Base-by-base conservation (phyloP, 2,113 vertebrate genomes). In the Noctilio leporinus region DNA sequence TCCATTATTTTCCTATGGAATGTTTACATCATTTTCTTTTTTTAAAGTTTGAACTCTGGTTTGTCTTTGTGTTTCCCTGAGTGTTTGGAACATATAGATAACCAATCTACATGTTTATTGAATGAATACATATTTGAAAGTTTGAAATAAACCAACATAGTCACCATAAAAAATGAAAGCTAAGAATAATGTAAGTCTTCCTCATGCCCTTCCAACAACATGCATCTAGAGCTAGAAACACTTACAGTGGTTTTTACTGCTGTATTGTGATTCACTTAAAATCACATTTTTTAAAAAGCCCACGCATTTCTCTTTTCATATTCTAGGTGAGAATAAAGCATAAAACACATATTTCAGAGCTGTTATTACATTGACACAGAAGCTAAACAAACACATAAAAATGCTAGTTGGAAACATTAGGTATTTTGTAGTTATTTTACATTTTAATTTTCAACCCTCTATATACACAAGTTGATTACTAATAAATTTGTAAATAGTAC, bases 371-470 rank as follows among this genome's bases (percentile, higher is more conserved):
- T 12, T 67, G 53, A 88, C 67, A 80, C 22, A 81, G 53, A 77
- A 92, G 35, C 38, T 64, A 92, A 95, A 53, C n/a, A 62, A 9
- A 78, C 8, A 78, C 70, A 85, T 59, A 80, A 64, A 76, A 84
- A 55, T 53, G 5, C 19, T 55, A 38, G 45, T 35, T 91, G 72
- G 45, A 92, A 92, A 86, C 47, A 47, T 28, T 86, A 38, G 53
- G 51, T 33, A 89, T 49, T 86, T 83, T 83, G 30, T 11, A 86
- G 69, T 75, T 86, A 91, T 73, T 95, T 73, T 69, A 45, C 73
- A 22, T 92, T 73, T 96, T 69, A 69, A 73, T 78, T 86, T 95
- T 84, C 40, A 84, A 51, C 55, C 6, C 2, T 97, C 49, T 65
- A 3, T 4, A 67, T 45, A 38, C 10, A 26, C 5, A 92, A n/a